Conservation (phyloP, 1,140 invertebrate genomes). For the Globodera ellingtonae region DNA sequence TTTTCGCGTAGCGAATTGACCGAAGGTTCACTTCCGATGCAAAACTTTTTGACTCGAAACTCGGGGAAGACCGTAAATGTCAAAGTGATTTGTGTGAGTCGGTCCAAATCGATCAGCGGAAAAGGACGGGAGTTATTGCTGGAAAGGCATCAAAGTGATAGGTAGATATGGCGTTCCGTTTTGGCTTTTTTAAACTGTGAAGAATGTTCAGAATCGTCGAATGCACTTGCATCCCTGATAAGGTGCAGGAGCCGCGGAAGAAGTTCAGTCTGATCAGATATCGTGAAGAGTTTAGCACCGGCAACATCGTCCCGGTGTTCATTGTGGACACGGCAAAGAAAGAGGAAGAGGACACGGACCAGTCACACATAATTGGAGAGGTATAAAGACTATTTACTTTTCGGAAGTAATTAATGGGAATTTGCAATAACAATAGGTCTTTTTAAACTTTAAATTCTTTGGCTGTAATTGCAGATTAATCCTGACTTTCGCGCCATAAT, state of each 20-base stretch:
- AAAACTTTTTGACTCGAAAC: slow-evolving; percentile 48
- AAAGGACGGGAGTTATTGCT: slow-evolving; percentile 31
- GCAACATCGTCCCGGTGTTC: slow-evolving; percentile 29
- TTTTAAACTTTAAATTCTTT: not conserved
- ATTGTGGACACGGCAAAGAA: slow-evolving; percentile 22
- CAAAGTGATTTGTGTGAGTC: slow-evolving; percentile 52
- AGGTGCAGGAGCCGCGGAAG: slow-evolving; percentile 41
- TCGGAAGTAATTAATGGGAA: not conserved
- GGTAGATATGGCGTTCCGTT: slow-evolving; percentile 10
- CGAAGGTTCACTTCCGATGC: slow-evolving; percentile 39
- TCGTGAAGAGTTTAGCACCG: slow-evolving; percentile 17
- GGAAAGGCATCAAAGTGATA: slow-evolving; percentile 34
- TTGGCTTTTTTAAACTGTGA: slow-evolving; percentile 10
- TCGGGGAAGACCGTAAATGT: slow-evolving; percentile 48
- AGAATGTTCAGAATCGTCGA: slow-evolving; percentile 41
- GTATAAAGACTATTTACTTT: not conserved
- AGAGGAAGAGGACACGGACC: slow-evolving; percentile 14
- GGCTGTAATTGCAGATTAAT: slow-evolving; percentile 8
- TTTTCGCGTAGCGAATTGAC: slow-evolving; percentile 17
- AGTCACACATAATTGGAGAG: not conserved
- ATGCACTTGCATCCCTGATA: slow-evolving; percentile 36
- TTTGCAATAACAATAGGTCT: too few species aligned
- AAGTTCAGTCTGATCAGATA: slow-evolving; percentile 45
- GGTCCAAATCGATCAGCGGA: slow-evolving; percentile 34
- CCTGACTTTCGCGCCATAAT: slow-evolving; percentile 16